A percentile compares a stretch with the other conserved stretches of the same genome.
Evolutionary conservation across 2,797 vertebrate genomes (phyloP).

Genomic region (Smutsia temminckii): DNA sequence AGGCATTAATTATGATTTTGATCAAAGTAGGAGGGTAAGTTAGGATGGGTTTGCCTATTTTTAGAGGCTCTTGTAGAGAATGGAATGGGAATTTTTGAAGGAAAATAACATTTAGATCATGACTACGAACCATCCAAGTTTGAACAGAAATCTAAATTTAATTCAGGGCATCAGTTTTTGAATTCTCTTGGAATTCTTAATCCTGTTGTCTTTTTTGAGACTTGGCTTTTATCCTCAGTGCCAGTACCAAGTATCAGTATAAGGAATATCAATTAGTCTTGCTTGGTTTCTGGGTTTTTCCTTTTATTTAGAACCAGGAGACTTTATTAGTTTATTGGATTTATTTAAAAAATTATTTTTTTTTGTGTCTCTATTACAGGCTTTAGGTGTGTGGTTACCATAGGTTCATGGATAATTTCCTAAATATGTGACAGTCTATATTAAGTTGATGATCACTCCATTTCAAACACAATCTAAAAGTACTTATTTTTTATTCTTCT

Average conservation of each 20-base stretch:
- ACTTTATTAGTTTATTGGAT: background rate
- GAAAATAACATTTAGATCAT: constrained; percentile 40
- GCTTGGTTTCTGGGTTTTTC: background rate
- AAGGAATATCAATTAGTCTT: constrained; percentile 44
- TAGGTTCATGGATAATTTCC: no score
- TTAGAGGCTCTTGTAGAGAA: background rate
- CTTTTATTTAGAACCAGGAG: constrained; percentile 27
- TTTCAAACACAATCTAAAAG: no score
- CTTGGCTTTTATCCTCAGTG: constrained; percentile 45
- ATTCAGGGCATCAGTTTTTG: constrained; percentile 21
- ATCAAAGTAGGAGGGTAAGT: constrained; percentile 6
- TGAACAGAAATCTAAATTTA: constrained; percentile 56
- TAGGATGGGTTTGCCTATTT: background rate
- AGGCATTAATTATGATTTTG: constrained; percentile 31
- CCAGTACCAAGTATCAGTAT: constrained; percentile 1
- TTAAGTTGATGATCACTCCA: no score
- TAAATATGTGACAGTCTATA: no score
- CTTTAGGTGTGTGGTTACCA: no score
- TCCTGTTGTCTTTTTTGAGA: constrained; percentile 27
- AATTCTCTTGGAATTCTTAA: constrained; percentile 53
- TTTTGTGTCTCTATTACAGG: no score
- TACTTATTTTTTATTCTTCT: no score
- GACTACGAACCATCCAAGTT: constrained; percentile 24
- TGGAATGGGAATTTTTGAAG: constrained; percentile 49
- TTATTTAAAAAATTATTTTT: no score